Evolutionary conservation across 2,113 vertebrate genomes (phyloP), one percentile per base, ranked within the genome.

Genomic region (Anseranas semipalmata): DNA sequence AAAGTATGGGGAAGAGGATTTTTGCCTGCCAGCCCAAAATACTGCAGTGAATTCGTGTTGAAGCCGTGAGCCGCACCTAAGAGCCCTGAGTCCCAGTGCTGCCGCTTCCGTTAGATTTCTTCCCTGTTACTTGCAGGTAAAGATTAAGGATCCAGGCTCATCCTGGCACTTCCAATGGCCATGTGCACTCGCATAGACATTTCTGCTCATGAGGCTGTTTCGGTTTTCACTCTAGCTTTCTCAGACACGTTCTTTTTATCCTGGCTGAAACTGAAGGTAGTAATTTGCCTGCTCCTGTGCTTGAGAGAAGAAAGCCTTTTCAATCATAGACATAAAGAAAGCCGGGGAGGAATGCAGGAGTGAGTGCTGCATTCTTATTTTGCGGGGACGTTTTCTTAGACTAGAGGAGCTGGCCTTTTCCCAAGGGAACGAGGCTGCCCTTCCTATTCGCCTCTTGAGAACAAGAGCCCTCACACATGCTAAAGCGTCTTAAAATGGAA

Each of bases 281-380:
- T 52, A 60, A 86, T 92, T 92, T 90, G 55, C 37, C 50, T 7
- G 3, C 59, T 92, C 43, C 59, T 77, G 45, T 68, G 30, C 78
- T 92, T 67, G 35, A 60, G 65, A 72, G 82, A 35, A 81, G 37
- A 90, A 95, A 94, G 24, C 79, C 86, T 75, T 88, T 95, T 92
- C 68, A 80, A 22, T 71, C 46, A 35, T 4, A 63, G 32, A 22
- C 82, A 35, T 81, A 59, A 79, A 33, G 35, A 27, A 35, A 88
- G 63, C 46, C 0, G 0, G 37, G 65, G 46, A 83, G 30, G 92
- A 86, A 74, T 78, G 90, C 63, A 53, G 67, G 37, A 76, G 67
- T 1, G 1, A 85, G 22, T 0, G 0, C 48, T 46, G 71, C 63
- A 67, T 90, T 94, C 87, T 84, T 71, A 43, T n/a, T 86, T 74